Percentiles rank a stretch among this genome's conserved stretches.
These are phyloP conservation scores for Elaphurus davidianus DNA, from an alignment of 2,113 vertebrate species.

Conservation along the genomic window DNA sequence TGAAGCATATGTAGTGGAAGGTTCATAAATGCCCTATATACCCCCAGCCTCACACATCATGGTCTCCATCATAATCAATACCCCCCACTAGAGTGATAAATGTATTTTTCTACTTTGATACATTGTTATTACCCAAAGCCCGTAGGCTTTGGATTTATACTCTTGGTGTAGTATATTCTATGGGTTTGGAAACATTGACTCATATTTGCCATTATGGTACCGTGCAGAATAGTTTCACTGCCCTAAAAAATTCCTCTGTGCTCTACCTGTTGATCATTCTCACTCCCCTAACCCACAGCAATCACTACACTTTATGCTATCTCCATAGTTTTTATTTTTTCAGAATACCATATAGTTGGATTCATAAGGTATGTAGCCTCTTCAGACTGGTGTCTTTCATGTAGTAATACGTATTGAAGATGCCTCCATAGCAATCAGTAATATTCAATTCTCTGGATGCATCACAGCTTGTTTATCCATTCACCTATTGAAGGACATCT, in stretches of 20 bases:
- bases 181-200: neutral
- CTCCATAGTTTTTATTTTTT: neutral
- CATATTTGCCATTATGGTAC: neutral
- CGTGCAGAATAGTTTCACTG: neutral
- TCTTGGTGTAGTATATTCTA: neutral
- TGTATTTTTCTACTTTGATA: neutral
- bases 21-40: neutral
- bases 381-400: neutral
- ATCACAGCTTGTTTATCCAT: neutral
- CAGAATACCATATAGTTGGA: neutral
- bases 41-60: neutral
- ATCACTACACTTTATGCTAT: neutral
- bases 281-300: neutral
- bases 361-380: neutral
- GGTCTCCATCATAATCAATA: neutral
- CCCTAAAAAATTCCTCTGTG: neutral
- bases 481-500: neutral
- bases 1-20: neutral
- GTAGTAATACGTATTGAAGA: neutral
- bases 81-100: neutral
- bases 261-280: neutral
- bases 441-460: neutral
- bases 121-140: neutral
- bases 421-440: neutral
- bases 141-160: neutral